Percentiles rank a stretch among this genome's conserved stretches.
Conservation (phyloP, 2,888 invertebrate genomes). For the Orthonychiurus folsomi region DNA sequence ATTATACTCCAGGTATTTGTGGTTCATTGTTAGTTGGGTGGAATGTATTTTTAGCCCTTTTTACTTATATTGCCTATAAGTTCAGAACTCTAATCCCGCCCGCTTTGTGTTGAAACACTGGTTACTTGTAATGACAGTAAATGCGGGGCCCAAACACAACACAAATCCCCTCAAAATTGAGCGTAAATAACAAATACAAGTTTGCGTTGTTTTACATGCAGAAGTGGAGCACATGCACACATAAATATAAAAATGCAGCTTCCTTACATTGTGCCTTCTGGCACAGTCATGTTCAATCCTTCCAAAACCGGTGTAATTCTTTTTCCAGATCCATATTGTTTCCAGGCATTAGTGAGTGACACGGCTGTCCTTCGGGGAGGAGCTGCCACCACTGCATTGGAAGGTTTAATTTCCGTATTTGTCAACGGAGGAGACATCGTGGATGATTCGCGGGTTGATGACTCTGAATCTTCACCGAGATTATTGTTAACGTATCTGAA, state of each 20-base stretch:
- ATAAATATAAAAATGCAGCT: slow-evolving; percentile 45
- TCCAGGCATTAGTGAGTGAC: slow-evolving; percentile 76
- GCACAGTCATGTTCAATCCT: slow-evolving; percentile 85
- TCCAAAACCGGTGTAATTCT: slow-evolving; percentile 77
- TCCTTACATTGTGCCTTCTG: slow-evolving; percentile 91
- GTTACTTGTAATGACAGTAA: too few species aligned
- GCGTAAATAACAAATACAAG: too few species aligned
- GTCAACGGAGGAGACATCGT: slow-evolving; percentile 34
- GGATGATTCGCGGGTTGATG: slow-evolving; percentile 13
- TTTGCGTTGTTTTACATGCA: too few species aligned
- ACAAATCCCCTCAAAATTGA: too few species aligned
- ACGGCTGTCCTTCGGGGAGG: slow-evolving; percentile 53
- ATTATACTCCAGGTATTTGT: too few species aligned
- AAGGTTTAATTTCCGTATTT: slow-evolving; percentile 27
- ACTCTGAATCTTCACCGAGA: slow-evolving; percentile 34
- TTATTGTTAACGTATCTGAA: slow-evolving; percentile 40
- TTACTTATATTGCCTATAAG: too few species aligned
- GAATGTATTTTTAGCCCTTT: too few species aligned
- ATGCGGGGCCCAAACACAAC: too few species aligned
- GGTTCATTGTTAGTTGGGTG: too few species aligned
- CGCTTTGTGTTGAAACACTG: too few species aligned
- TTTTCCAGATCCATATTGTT: slow-evolving; percentile 79
- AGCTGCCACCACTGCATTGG: slow-evolving; percentile 19
- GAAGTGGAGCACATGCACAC: too few species aligned
- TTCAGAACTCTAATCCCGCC: too few species aligned